Conservation (phyloP, 2,797 vertebrate species). For the Podargus strigoides region DNA sequence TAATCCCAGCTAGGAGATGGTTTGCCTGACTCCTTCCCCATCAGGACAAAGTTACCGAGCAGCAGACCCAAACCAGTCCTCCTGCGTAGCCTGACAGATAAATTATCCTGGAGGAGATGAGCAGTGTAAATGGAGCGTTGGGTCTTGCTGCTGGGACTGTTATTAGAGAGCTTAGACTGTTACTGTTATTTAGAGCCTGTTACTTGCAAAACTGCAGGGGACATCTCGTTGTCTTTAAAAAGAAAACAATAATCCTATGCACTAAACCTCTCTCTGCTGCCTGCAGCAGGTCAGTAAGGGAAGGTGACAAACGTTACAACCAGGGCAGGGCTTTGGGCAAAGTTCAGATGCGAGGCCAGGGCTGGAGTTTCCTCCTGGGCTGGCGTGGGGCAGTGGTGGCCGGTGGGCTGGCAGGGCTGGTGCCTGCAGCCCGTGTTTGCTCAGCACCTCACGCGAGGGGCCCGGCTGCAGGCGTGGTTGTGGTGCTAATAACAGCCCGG, state of each 20-base stretch:
- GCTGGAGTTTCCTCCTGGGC: neutral
- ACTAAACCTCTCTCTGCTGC: neutral
- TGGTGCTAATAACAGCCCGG: neutral
- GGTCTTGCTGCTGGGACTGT: neutral
- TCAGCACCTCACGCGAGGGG: neutral
- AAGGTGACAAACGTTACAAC: neutral
- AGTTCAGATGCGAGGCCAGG: accelerated
- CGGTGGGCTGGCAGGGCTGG: neutral
- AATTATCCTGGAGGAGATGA: neutral
- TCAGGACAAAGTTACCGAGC: neutral
- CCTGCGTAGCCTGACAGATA: neutral
- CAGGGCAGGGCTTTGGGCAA: neutral
- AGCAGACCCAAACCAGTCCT: neutral
- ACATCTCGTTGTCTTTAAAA: neutral
- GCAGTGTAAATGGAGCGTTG: neutral
- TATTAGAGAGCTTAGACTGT: neutral
- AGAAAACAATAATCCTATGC: accelerated
- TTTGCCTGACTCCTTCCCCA: neutral
- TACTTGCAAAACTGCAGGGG: neutral
- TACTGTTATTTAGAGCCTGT: too few relatives aligned
- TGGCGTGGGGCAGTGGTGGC: neutral
- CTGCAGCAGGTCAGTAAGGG: neutral
- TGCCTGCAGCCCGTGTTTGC: neutral
- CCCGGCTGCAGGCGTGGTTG: neutral
- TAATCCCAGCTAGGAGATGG: neutral